These are phyloP conservation scores for Bubo blakistoni DNA, from an alignment of 2,113 vertebrate species.

Conservation along the genomic window DNA sequence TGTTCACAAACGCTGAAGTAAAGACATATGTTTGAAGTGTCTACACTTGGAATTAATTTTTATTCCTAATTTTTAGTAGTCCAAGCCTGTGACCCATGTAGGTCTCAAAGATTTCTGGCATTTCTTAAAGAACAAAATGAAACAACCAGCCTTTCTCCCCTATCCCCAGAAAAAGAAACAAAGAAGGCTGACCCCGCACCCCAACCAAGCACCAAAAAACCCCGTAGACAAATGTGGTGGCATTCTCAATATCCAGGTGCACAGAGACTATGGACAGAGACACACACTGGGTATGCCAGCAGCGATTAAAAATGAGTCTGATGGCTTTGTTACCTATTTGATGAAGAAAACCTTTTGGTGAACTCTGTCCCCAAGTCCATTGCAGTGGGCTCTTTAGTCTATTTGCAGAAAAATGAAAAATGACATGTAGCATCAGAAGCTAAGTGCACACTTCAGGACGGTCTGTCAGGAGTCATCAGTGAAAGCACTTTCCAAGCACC, in stretches of 20 bases:
- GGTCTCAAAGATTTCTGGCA: not conserved
- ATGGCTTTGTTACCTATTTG: not conserved
- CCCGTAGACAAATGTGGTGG: not conserved
- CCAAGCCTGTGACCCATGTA: not conserved
- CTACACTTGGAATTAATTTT: not conserved
- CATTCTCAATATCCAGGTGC: not conserved
- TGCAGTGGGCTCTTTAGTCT: not conserved
- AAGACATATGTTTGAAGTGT: not conserved
- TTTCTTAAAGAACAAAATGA: not conserved
- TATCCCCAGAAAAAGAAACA: not conserved
- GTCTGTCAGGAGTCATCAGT: not conserved
- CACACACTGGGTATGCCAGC: not conserved
- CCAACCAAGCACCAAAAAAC: accelerated
- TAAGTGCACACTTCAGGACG: not conserved
- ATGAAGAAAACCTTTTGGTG: not conserved
- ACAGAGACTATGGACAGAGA: not conserved
- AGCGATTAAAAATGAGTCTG: conserved; percentile 40
- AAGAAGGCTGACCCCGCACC: accelerated
- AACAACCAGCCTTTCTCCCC: not conserved
- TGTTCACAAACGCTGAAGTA: not conserved
- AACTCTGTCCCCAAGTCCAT: not conserved
- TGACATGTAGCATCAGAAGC: not conserved
- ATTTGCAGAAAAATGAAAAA: not conserved
- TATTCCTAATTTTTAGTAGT: not conserved
- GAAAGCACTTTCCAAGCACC: not conserved